Evolutionary conservation across 2,113 vertebrate genomes (phyloP).

Genomic region (Carlito syrichta): DNA sequence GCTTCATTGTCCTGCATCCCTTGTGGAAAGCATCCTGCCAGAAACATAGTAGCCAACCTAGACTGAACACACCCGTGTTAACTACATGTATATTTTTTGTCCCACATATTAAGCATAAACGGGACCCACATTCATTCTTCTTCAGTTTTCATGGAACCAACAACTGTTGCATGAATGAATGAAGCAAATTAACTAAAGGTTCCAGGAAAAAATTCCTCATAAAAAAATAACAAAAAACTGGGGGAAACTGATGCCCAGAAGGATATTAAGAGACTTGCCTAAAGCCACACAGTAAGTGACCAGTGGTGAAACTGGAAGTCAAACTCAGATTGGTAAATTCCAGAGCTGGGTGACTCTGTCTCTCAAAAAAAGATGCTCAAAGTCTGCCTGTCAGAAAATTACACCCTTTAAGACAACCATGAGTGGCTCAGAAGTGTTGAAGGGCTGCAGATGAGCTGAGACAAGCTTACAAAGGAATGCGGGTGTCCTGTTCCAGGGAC

Average conservation of each 20-base stretch:
- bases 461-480: constrained; percentile 57
- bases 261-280: background rate
- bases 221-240: background rate
- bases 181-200: background rate
- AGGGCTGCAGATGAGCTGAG: constrained; percentile 47
- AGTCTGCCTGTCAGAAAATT: constrained; percentile 37
- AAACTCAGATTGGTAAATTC: background rate
- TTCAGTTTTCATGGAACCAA: background rate
- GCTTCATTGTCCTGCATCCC: background rate
- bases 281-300: background rate
- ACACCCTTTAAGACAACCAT: constrained; percentile 22
- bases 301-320: background rate
- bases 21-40: background rate
- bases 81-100: background rate
- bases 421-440: constrained; percentile 60
- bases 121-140: background rate
- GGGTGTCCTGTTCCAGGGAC: constrained; percentile 21
- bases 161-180: background rate
- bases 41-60: background rate
- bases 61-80: background rate
- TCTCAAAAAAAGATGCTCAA: background rate
- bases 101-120: background rate
- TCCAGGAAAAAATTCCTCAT: background rate
- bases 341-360: background rate
- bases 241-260: background rate